Evolutionary conservation across 1,140 invertebrate species (phyloP), one percentile per base, ranked within the genome.

Genomic region (Hestina assimilis): DNA sequence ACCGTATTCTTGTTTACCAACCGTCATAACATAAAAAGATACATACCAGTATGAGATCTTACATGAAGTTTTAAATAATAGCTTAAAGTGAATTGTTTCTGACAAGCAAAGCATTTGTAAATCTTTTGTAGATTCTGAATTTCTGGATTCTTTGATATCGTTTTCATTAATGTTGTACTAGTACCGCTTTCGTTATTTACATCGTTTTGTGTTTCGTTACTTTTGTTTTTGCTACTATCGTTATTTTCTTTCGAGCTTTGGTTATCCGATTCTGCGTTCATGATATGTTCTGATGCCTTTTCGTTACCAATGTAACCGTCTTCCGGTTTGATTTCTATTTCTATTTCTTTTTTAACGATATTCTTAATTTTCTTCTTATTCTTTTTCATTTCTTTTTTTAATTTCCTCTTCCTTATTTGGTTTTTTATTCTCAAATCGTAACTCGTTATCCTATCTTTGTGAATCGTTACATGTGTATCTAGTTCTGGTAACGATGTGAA

Each of bases 41-140:
- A 24, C 66, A 64, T 59, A 87, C 82, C 83, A 63, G 85, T 88
- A 63, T 88, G 85, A 2, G 85, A 88, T 50, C 85, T 67, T 0
- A 88, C 85, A 55, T 88, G 85, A 12, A 88, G 42, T 19, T 83
- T 79, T 40, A 88, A 68, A 45, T 88, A 88, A 48, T 88, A 88
- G 56, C 85, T 85, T 12, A 88, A 50, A 0, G 72, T 64, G 24
- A 88, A 88, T 24, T 88, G 80, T 35, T 88, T 88, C 11, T 78
- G 65, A 53, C 85, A 88, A 0, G 75, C 81, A 57, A 78, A 85
- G 59, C 85, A 88, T 43, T 88, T 88, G 23, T 80, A 88, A 38
- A 88, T 83, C 58, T 86, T 88, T 52, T 83, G 69, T 33, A 85
- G 64, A 63, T 81, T 76, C 23, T 54, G 21, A 23, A 59, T 45